Evolutionary conservation across 2,113 vertebrate species (phyloP), one percentile per base, ranked within the genome.

Genomic region (Microtus montanus): DNA sequence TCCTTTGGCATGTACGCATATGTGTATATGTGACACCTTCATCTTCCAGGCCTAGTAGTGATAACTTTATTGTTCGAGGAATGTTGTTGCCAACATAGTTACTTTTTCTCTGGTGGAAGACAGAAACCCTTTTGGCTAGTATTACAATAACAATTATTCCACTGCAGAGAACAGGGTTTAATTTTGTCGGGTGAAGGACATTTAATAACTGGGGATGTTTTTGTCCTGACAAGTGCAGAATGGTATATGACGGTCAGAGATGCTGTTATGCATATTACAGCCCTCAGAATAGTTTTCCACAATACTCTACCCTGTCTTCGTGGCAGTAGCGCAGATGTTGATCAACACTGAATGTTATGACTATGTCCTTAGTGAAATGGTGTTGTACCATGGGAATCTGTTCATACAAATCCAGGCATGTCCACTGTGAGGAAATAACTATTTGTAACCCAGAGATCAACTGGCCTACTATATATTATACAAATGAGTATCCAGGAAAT

Each of bases 31-130:
- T 87, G 68, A 70, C 24, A 85, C 47, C 49, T 95, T 94, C 83
- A 91, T 93, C 74, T 95, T 85, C 93, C 35, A 94, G 63, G 80
- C 75, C 73, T 61, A 9, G 58, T 24, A 73, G 89, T 73, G 38
- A 52, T 49, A 63, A 24, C 87, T 96, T 96, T 92, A 84, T 89
- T 91, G 73, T 10, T 68, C 61, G 13, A 73, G 33, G 2, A 77
- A 52, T 7, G 61, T 79, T 28, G 70, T 83, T 79, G 12, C 44
- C 19, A 77, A 83, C 30, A 20, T 88, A 61, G 38, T n/a, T 61
- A 58, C 22, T 78, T 93, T 92, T 89, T 89, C 15, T 5, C 26
- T 38, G 92, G 28, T 41, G 28, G 63, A 87, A 79, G 14, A 19
- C 80, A 94, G 41, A 70, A 47, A 38, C 5, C 38, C 12, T 7